Evolutionary conservation across 2,797 vertebrate genomes (phyloP).

Genomic region (Apogon talboti): DNA sequence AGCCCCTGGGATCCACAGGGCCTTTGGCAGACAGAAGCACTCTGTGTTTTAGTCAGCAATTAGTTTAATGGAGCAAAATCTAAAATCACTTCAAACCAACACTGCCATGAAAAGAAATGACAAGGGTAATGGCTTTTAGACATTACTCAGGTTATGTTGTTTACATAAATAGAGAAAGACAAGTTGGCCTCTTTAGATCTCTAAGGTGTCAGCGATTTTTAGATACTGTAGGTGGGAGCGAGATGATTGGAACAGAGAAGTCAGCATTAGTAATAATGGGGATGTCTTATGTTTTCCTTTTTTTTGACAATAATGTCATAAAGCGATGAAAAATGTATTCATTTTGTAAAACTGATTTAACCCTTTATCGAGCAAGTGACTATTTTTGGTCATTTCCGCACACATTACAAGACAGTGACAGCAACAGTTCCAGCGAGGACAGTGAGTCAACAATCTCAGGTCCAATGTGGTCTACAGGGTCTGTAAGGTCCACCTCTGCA

Average conservation of each 20-base stretch:
- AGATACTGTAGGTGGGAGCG: neutral
- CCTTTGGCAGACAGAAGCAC: conserved; percentile 68
- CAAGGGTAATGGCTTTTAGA: conserved; percentile 30
- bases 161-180: conserved; percentile 26
- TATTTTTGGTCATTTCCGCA: too few species aligned
- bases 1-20: conserved; percentile 67
- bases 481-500: too few species aligned
- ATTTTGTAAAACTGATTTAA: too few species aligned
- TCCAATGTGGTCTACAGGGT: too few species aligned
- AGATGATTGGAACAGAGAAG: neutral
- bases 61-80: conserved; percentile 75
- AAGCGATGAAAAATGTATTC: too few species aligned
- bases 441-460: too few species aligned
- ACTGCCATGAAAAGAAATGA: conserved; percentile 41
- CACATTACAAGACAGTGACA: too few species aligned
- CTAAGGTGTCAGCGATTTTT: conserved; percentile 25
- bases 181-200: conserved; percentile 23
- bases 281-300: too few species aligned
- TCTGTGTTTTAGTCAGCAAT: conserved; percentile 69
- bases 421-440: too few species aligned
- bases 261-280: neutral
- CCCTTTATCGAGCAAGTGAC: too few species aligned
- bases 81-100: conserved; percentile 67
- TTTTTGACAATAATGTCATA: too few species aligned
- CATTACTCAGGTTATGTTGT: conserved; percentile 39